Evolutionary conservation across 2,113 vertebrate genomes (phyloP).

Genomic region (Oreotragus oreotragus): DNA sequence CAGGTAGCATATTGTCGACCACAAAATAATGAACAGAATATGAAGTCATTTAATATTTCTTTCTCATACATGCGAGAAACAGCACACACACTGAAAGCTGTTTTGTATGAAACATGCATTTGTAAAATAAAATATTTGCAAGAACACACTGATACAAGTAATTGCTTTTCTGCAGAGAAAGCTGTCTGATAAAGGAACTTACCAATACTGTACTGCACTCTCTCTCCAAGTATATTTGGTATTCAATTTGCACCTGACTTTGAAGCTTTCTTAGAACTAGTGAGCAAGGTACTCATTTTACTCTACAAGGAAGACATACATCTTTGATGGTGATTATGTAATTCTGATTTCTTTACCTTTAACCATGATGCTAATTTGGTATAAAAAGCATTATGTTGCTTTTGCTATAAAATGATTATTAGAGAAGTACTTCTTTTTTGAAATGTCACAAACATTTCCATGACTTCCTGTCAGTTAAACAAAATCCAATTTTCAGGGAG

Average conservation of each 20-base stretch:
- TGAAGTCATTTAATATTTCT: fast-evolving
- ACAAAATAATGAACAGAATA: neutral
- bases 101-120: fast-evolving
- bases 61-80: fast-evolving
- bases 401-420: neutral
- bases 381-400: neutral
- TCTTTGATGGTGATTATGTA: neutral
- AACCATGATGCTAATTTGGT: too few relatives aligned
- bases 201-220: fast-evolving
- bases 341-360: neutral
- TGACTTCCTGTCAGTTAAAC: neutral
- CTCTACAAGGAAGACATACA: fast-evolving
- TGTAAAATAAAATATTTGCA: neutral
- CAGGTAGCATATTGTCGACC: neutral
- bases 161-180: neutral
- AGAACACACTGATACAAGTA: neutral
- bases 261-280: neutral
- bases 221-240: neutral
- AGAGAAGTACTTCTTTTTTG: neutral
- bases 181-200: too few relatives aligned
- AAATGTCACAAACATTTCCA: neutral
- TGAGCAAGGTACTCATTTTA: neutral
- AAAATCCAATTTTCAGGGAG: neutral
- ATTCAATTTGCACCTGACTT: neutral
- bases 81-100: fast-evolving